Evolutionary conservation across 2,888 invertebrate species (phyloP), one percentile per base, ranked within the genome.

Genomic region (Drosophila pseudotakahashii): DNA sequence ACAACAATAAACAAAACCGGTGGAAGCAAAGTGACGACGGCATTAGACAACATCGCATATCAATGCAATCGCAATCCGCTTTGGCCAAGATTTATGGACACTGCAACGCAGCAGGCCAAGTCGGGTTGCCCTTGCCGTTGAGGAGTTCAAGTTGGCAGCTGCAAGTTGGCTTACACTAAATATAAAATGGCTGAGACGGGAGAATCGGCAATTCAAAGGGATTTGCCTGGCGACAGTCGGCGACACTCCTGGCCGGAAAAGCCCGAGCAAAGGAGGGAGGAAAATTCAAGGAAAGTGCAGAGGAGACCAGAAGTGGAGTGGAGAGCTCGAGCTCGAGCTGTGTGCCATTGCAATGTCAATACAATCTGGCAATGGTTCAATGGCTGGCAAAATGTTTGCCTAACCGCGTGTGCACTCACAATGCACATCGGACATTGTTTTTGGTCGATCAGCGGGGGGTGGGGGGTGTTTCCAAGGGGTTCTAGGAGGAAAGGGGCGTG

Each of bases 361-460:
- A 81, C 82, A 80, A 84, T 77, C 74, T 78, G 64, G 88, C 80
- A 84, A 76, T 80, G 82, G 85, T 85, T 84, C 85, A 88, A 88
- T 84, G 74, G 85, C 80, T 84, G 88, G 75, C 75, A 88, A 88
- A 85, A 85, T 82, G 84, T 85, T 88, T 85, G 88, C 63, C 75
- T 73, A 88, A 85, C 82, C 86, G 77, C 85, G 79, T 79, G 71
- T 62, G 71, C 62, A 71, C 75, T 79, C 79, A 79, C 70, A 60
- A 76, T 76, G 73, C 80, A 63, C 79, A 68, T 41, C 61, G 79
- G 71, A 77, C 80, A 72, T 76, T 60, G 62, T 47, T 67, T 57
- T 69, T 44, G 68, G 57, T 68, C 64, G 44, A 34, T 48, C 48
- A 19, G 16, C 34, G 30, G 32, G 47, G 61, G 23, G 10, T 19